Conservation (phyloP, 35 echinoderm and acorn worm genomes). For the Eucidaris tribuloides region DNA sequence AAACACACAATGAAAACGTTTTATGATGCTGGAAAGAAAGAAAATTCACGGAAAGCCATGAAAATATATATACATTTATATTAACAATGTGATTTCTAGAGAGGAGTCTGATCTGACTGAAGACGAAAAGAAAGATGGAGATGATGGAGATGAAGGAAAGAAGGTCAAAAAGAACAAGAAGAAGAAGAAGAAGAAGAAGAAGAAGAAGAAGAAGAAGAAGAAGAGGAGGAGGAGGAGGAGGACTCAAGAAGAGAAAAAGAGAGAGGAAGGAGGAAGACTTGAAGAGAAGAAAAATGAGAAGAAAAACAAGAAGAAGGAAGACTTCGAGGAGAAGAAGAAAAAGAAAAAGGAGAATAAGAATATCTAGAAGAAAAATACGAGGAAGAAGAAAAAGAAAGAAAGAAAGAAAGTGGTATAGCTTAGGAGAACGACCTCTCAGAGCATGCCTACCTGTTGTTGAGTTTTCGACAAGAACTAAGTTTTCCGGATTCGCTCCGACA, state of each 20-base stretch:
- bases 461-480: constrained; percentile 74
- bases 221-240: not conserved
- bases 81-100: too few species aligned
- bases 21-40: not conserved
- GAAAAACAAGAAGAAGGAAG: not conserved
- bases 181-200: not conserved
- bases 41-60: too few species aligned
- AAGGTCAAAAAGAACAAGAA: not conserved
- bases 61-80: too few species aligned
- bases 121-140: too few species aligned
- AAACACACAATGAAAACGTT: not conserved
- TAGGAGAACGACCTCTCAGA: not conserved
- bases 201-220: not conserved
- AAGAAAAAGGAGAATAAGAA: not conserved
- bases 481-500: constrained; percentile 61
- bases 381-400: not conserved
- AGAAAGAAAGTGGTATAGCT: too few species aligned
- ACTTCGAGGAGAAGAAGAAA: not conserved
- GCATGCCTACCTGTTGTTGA: constrained; percentile 35
- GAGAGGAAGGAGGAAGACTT: too few species aligned
- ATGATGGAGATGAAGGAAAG: not conserved
- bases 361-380: not conserved
- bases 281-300: not conserved
- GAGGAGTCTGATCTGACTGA: too few species aligned
- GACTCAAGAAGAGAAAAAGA: not conserved